Evolutionary conservation across 2,797 vertebrate genomes (phyloP), one percentile per base, ranked within the genome.

Genomic region (Eulemur rubriventer): DNA sequence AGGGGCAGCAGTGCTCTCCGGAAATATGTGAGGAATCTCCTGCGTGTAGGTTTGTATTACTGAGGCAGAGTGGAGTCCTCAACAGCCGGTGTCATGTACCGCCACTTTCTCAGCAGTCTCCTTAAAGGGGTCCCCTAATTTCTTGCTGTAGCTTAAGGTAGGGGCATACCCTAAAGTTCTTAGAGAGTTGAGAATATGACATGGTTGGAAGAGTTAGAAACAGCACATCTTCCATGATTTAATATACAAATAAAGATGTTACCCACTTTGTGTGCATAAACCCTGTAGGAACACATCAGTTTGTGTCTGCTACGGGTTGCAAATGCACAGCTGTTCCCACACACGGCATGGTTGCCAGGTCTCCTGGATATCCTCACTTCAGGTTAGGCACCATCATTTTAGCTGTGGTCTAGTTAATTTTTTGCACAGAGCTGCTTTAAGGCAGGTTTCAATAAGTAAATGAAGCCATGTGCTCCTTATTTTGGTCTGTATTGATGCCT

Each of bases 271-370:
- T 43, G 14, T 14, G 4, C 3, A 1, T 41, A 28, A 41, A 14
- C 7, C 46, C 65, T 7, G 4, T 26, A 46, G 35, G 14, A 17
- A 6, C 7, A 22, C 26, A 3, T n/a, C 17, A 4, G 2, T 12
- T 24, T 16, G 33, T 14, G 24, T 46, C 55, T 81, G 46, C 35
- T 75, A 26, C 26, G 28, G 67, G 7, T 1, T 2, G 30, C 12
- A 2, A 33, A 4, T 7, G 5, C 11, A 0, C 11, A 2, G 22
- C n/a, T 46, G n/a, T 88, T 7, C 18, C 30, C 26, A 9, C 16
- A 5, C 18, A 0, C 1, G 0, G 1, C 1, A 9, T 65, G n/a
- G 76, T 67, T 43, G 18, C 55, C 24, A 35, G 55, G 30, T 12
- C 28, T 38, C 52, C 48, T 14, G 3, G 28, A 18, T 22, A 0